Conservation (phyloP, 2,888 invertebrate species). For the Notocelia uddmanniana region DNA sequence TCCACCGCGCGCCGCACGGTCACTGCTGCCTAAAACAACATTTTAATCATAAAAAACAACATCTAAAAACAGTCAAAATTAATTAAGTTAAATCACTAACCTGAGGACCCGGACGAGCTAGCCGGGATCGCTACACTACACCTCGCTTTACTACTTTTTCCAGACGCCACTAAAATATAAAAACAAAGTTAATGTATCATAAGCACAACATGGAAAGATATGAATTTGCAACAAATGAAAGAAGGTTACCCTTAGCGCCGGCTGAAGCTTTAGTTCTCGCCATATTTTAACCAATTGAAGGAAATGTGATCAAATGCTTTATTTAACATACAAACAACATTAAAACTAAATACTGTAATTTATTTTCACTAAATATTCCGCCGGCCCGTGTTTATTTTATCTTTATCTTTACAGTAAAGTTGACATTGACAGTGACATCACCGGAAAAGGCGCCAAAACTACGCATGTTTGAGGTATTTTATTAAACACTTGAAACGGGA, state of each 20-base stretch:
- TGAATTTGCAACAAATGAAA: neutral
- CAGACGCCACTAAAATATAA: conserved; percentile 67
- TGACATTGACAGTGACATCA: neutral
- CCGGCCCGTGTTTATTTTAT: too few relatives aligned
- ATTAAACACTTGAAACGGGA: neutral
- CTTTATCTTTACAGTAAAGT: neutral
- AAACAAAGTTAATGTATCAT: neutral
- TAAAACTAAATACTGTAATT: neutral
- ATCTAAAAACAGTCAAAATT: neutral
- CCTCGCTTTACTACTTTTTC: conserved; percentile 78
- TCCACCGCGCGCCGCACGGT: conserved; percentile 51
- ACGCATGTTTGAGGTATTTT: neutral
- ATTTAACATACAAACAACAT: conserved; percentile 14
- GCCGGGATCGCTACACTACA: conserved; percentile 64
- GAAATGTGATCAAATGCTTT: neutral
- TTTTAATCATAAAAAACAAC: neutral
- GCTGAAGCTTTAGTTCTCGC: conserved; percentile 73
- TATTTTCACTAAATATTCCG: too few relatives aligned
- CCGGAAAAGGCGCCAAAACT: conserved; percentile 31
- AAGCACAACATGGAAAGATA: neutral
- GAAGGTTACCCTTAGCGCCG: conserved; percentile 67
- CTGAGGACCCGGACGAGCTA: conserved; percentile 51
- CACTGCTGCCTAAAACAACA: conserved; percentile 56
- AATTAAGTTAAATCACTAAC: conserved; percentile 50
- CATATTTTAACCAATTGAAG: conserved; percentile 50